These are phyloP conservation scores for Parnassius orleans DNA, from an alignment of 2,888 invertebrate species.

Conservation along the genomic window DNA sequence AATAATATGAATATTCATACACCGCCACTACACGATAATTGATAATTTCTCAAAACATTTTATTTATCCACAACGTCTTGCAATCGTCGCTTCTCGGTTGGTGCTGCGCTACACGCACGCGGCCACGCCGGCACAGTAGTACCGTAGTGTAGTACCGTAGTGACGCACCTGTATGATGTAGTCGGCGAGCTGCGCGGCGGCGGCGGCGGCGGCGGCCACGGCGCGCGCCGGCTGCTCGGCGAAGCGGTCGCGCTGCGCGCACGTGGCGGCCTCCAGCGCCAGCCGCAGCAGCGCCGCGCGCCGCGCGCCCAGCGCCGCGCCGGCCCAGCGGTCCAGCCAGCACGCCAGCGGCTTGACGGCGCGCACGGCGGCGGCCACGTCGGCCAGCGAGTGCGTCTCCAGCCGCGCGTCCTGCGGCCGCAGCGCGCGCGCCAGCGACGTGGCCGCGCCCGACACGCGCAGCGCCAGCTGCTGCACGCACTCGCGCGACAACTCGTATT, in stretches of 20 bases:
- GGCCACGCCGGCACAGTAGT: too few relatives aligned
- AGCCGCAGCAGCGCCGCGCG: conserved; percentile 86
- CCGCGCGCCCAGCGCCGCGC: conserved; percentile 49
- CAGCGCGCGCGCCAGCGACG: conserved; percentile 85
- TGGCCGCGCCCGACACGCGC: conserved; percentile 89
- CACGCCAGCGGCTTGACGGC: conserved; percentile 93
- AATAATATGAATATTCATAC: too few relatives aligned
- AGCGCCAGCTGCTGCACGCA: conserved; percentile 94
- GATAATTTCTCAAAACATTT: too few relatives aligned
- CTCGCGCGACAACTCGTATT: conserved; percentile 94
- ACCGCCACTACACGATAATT: too few relatives aligned
- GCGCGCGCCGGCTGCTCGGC: conserved; percentile 92
- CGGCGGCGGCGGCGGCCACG: conserved; percentile 86
- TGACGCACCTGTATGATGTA: conserved; percentile 90
- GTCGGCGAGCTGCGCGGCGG: conserved; percentile 90
- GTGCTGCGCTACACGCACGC: too few relatives aligned
- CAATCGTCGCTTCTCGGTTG: too few relatives aligned
- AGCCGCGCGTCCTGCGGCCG: conserved; percentile 85
- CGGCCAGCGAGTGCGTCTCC: conserved; percentile 90
- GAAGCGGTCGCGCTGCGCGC: conserved; percentile 94
- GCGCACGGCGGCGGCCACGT: conserved; percentile 91
- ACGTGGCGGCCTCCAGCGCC: conserved; percentile 92
- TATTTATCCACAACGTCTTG: too few relatives aligned
- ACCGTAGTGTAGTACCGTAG: too few relatives aligned
- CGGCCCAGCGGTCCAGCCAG: conserved; percentile 89